Percentiles rank a stretch among this genome's conserved stretches.
phyloP scores from a whole-genome alignment of 2,797 vertebrate genomes.

The Gadopsis bispinosus region DNA sequence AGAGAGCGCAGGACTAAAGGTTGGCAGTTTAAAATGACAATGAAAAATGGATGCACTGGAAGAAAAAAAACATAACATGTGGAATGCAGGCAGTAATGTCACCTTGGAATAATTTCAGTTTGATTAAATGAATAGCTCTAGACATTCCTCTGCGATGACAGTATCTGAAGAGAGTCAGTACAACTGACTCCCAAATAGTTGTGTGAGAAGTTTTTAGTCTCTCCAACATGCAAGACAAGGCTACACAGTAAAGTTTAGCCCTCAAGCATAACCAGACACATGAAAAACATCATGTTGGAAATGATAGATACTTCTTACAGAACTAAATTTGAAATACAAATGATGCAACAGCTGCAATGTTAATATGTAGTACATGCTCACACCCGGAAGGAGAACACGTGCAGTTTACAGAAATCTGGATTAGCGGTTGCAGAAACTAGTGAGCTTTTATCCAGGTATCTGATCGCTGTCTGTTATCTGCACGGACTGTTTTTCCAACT shows the following conservation, averaged over 20 bases:
- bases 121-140: slow-evolving; percentile 74
- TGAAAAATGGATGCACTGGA: slow-evolving; percentile 80
- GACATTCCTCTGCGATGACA: slow-evolving; percentile 68
- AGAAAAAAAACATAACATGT: slow-evolving; percentile 68
- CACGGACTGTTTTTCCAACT: slow-evolving; percentile 3
- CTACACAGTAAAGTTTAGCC: neutral
- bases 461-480: slow-evolving; percentile 30
- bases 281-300: neutral
- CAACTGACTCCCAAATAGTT: slow-evolving; percentile 38
- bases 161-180: slow-evolving; percentile 66
- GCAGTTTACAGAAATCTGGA: neutral
- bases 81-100: slow-evolving; percentile 78
- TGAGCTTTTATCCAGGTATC: slow-evolving; percentile 22
- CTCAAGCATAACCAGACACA: slow-evolving; percentile 1
- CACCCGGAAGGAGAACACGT: neutral
- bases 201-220: slow-evolving; percentile 28
- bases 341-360: neutral
- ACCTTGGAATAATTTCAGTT: slow-evolving; percentile 83
- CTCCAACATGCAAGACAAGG: slow-evolving; percentile 10
- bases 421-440: neutral
- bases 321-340: neutral
- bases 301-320: neutral
- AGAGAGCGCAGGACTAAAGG: slow-evolving; percentile 66
- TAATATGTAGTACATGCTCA: neutral
- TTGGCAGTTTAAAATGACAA: slow-evolving; percentile 83